These are phyloP conservation scores for Scaptomyza graminum DNA, from an alignment of 1,140 invertebrate genomes.

Conservation along the genomic window DNA sequence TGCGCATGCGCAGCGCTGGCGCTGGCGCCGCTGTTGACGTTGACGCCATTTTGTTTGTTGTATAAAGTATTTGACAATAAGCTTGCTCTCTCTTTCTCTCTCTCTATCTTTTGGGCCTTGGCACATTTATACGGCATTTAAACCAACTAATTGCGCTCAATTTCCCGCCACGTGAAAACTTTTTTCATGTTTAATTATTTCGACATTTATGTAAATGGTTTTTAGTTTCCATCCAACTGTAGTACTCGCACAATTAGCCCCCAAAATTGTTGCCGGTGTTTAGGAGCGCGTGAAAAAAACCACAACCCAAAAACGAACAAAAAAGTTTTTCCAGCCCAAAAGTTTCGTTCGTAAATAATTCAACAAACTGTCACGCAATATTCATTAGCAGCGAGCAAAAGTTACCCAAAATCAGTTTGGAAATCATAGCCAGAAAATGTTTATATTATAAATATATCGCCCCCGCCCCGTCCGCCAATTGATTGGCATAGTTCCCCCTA, in stretches of 20 bases:
- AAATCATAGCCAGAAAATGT: constrained; percentile 65
- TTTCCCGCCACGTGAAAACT: constrained; percentile 67
- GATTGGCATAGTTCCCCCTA: constrained; percentile 48
- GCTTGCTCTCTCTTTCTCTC: constrained; percentile 21
- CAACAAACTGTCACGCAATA: constrained; percentile 82
- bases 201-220: constrained; percentile 78
- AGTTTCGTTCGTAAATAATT: constrained; percentile 71
- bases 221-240: constrained; percentile 43
- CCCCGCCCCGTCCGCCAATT: constrained; percentile 68
- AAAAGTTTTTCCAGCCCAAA: constrained; percentile 17
- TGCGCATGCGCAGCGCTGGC: constrained; percentile 65
- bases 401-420: constrained; percentile 40
- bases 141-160: constrained; percentile 79
- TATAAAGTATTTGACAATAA: constrained; percentile 68
- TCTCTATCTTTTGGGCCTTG: constrained; percentile 25
- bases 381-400: constrained; percentile 21
- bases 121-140: constrained; percentile 81
- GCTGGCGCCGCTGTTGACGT: constrained; percentile 4
- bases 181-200: constrained; percentile 79
- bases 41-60: constrained; percentile 54
- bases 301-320: constrained; percentile 41
- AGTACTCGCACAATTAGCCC: constrained; percentile 73
- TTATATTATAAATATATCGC: constrained; percentile 46
- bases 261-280: constrained; percentile 77
- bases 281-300: constrained; percentile 74